Base-by-base conservation (phyloP, 2,113 vertebrate genomes). In the Pycnonotus jocosus region DNA sequence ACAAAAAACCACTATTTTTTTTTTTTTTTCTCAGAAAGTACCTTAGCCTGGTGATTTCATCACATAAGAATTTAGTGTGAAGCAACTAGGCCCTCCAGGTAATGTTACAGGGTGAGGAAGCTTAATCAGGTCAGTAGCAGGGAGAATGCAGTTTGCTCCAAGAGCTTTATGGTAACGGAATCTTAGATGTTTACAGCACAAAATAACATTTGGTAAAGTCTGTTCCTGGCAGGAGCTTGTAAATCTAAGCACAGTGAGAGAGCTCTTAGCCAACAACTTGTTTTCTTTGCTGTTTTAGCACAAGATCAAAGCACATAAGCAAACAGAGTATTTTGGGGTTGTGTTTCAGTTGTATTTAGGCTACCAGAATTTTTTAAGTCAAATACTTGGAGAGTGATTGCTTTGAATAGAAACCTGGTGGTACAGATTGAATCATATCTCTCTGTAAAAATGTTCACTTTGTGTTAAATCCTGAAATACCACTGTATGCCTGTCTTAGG, bases 291-390 rank as follows among this genome's bases (percentile, higher is more conserved):
- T 88, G 57, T 61, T 92, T 65, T 31, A 94, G 76, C 71, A 73
- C 28, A 92, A 95, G 87, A 92, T 92, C 89, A 95, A 95, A 97
- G 93, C 81, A 89, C 20, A 38, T 53, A 85, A 95, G 88, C 84
- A 91, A 92, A 65, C 31, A 56, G 73, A 38, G 47, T 77, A 89
- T 91, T 95, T 48, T 61, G n/a, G 33, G 66, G 30, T 69, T 50
- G 14, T 90, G 54, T 42, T 94, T 68, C 45, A 44, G 57, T 82
- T 91, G 77, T 51, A 87, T 81, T 70, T 85, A 87, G 82, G 62
- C 66, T 92, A 88, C 57, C 54, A 88, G 57, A 74, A 72, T 23
- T 45, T 83, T 86, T 6, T 51, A 88, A 86, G 74, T 82, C 62
- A 93, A 79, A 79, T 69, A 65, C 85, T 90, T 44, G 83, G 31